phyloP scores from a whole-genome alignment of 2,888 invertebrate genomes.

The Flabesymbios commensalis region DNA sequence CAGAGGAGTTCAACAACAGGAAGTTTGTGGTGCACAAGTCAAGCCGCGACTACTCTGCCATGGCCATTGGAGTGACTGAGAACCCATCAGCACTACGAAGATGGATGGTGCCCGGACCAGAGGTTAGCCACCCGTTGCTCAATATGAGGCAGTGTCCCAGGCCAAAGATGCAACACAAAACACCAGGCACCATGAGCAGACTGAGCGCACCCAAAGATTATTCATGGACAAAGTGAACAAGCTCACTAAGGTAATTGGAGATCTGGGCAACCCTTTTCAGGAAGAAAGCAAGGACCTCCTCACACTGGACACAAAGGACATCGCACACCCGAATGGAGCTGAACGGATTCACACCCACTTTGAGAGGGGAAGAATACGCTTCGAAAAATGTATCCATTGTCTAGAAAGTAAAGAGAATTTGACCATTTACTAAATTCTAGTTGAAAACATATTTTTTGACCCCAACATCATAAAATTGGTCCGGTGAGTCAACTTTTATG shows the following conservation, averaged over 20 bases:
- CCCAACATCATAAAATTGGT: too few relatives aligned
- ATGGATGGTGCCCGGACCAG: slow-evolving; percentile 42
- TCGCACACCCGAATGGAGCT: slow-evolving; percentile 23
- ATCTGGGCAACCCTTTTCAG: slow-evolving; percentile 32
- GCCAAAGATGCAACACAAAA: slow-evolving; percentile 7
- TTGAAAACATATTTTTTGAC: too few relatives aligned
- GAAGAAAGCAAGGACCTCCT: slow-evolving; percentile 25
- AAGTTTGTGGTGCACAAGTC: slow-evolving; percentile 37
- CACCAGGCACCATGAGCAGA: slow-evolving; percentile 13
- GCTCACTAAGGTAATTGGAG: slow-evolving; percentile 12
- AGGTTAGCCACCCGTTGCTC: slow-evolving; percentile 26
- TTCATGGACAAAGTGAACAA: slow-evolving; percentile 22
- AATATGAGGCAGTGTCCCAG: slow-evolving; percentile 9
- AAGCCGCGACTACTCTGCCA: slow-evolving; percentile 25
- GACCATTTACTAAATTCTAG: slow-evolving; percentile 13
- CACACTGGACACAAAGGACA: slow-evolving; percentile 27
- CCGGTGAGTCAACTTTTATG: too few relatives aligned
- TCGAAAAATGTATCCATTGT: neutral
- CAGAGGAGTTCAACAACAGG: slow-evolving; percentile 31
- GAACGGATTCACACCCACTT: slow-evolving; percentile 23
- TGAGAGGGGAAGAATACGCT: slow-evolving; percentile 17
- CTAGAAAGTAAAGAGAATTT: slow-evolving; percentile 13
- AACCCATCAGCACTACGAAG: slow-evolving; percentile 31
- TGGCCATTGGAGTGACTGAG: slow-evolving; percentile 39
- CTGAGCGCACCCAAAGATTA: neutral